Conservation (phyloP, 92 coral and sea anemone genomes). For the Zoanthus solanderi region DNA sequence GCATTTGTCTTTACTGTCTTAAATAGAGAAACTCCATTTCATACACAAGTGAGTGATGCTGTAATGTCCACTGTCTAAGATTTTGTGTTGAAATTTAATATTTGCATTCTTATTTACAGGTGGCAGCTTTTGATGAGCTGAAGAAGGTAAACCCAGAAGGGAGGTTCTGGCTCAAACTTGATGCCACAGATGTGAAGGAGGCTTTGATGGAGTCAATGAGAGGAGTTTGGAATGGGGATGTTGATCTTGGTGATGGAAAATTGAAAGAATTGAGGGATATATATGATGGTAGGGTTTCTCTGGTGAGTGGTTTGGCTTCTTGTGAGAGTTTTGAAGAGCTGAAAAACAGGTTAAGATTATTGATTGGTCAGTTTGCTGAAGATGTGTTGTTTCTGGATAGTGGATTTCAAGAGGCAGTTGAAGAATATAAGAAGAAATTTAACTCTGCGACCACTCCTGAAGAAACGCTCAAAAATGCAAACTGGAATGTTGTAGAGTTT, state of each 20-base stretch:
- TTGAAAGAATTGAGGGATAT: not conserved
- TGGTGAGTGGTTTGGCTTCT: constrained; percentile 10
- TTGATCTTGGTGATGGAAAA: constrained; percentile 35
- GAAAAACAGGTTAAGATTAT: not conserved
- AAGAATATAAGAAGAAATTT: constrained; percentile 37
- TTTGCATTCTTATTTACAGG: not conserved
- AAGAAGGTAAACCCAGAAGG: constrained; percentile 25
- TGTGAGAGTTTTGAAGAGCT: constrained; percentile 15
- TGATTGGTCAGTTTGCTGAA: constrained; percentile 14
- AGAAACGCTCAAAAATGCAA: constrained; percentile 49
- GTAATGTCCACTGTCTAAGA: not conserved
- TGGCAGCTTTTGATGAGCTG: constrained; percentile 31
- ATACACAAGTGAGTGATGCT: not conserved
- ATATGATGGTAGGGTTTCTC: constrained; percentile 27
- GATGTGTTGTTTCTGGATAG: constrained; percentile 39
- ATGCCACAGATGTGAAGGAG: constrained; percentile 46
- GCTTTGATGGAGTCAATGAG: constrained; percentile 45
- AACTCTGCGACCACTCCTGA: constrained; percentile 40
- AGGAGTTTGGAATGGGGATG: constrained; percentile 44
- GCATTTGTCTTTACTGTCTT: not conserved
- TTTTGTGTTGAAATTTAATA: not conserved
- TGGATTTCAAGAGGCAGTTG: constrained; percentile 43
- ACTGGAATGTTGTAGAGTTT: constrained; percentile 51
- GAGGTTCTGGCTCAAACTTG: constrained; percentile 36
- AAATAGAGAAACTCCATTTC: not conserved